These are phyloP conservation scores for Monoplex corrugatus DNA, from an alignment of 2,888 invertebrate species.

Conservation along the genomic window DNA sequence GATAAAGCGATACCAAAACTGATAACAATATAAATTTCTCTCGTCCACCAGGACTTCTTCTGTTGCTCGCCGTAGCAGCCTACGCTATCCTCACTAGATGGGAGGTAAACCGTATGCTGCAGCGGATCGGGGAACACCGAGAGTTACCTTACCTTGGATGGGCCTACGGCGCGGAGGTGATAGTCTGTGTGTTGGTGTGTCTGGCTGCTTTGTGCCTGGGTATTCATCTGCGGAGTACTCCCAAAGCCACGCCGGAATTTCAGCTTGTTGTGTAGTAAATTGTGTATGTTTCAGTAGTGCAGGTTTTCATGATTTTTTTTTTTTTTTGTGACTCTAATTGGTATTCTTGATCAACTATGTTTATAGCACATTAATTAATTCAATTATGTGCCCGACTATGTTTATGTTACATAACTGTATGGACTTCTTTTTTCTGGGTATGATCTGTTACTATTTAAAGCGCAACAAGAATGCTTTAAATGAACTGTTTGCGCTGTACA, in stretches of 20 bases:
- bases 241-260: neutral
- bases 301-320: too few relatives aligned
- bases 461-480: too few relatives aligned
- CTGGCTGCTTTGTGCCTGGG: neutral
- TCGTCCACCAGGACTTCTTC: neutral
- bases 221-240: neutral
- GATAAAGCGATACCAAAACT: neutral
- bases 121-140: neutral
- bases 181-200: neutral
- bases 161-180: constrained; percentile 41
- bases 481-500: too few relatives aligned
- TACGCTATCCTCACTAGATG: neutral
- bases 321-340: too few relatives aligned
- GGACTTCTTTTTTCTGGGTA: too few relatives aligned
- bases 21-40: neutral
- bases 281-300: too few relatives aligned
- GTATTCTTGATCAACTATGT: too few relatives aligned
- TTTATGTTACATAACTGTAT: too few relatives aligned
- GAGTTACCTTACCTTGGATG: constrained; percentile 39
- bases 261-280: neutral
- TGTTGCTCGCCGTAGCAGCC: neutral
- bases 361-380: too few relatives aligned
- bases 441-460: too few relatives aligned
- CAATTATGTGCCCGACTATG: too few relatives aligned
- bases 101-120: constrained; percentile 1